Evolutionary conservation across 2,797 vertebrate genomes (phyloP), one percentile per base, ranked within the genome.

Genomic region (Liasis olivaceus): DNA sequence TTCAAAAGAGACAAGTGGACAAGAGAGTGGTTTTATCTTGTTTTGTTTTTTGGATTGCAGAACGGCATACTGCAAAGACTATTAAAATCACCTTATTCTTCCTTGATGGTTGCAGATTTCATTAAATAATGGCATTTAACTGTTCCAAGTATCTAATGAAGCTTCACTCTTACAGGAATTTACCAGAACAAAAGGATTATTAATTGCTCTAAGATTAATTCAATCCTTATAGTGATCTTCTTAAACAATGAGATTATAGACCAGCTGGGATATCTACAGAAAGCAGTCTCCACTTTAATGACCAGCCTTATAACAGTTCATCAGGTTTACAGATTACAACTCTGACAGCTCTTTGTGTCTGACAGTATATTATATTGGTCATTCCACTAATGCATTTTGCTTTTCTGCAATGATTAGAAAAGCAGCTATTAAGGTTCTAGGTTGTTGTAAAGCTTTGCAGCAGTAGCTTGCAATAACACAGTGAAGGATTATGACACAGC

Each of bases 171-270:
- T 91, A 77, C 92, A 95, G 72, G 88, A 94, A 87, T 93, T 96
- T 94, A 93, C 63, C 86, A 95, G 94, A 95, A 89, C 94, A 95
- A 94, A 96, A 88, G 90, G 95, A 94, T 92, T 0, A 0, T 96
- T 96, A 96, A 96, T 97, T 97, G 94, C 91, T 51, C 58, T 69
- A 87, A 95, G 91, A 96, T 96, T 97, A 93, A 96, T 95, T 95
- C 94, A 93, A 91, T 95, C 93, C 94, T 93, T 94, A 36, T 87
- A 94, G 93, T 94, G 96, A 96, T 94, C 86, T 81, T 95, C 94
- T 94, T 93, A 93, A 88, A 96, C 86, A 96, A 94, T 91, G 91
- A 96, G 91, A 92, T 96, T 97, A 93, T 95, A 56, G 93, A 88
- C 93, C 94, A 95, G 86, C 85, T 93, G 63, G 92, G 92, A 94